Conservation (phyloP, 2,113 vertebrate genomes). For the Cryptotis parvus region DNA sequence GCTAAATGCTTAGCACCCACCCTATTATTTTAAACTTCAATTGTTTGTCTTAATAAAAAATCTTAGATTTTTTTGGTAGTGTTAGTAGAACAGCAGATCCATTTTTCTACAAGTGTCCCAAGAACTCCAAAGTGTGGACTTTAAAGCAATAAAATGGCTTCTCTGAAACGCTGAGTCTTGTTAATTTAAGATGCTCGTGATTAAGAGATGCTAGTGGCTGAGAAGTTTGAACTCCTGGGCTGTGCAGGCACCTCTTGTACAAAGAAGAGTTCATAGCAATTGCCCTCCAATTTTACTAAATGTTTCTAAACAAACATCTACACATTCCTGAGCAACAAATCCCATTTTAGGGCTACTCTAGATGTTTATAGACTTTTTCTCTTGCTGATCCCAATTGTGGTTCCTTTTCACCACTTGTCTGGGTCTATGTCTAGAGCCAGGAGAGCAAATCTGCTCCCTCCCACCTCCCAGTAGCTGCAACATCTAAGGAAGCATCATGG, state of each 20-base stretch:
- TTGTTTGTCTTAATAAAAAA: neutral
- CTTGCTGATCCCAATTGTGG: neutral
- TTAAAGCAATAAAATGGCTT: neutral
- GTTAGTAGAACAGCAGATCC: too few species aligned
- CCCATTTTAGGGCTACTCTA: neutral
- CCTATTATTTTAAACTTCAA: neutral
- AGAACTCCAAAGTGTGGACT: neutral
- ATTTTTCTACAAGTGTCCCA: neutral
- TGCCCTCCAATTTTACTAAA: neutral
- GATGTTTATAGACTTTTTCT: constrained; percentile 5
- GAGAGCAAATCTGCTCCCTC: neutral
- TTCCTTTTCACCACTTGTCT: neutral
- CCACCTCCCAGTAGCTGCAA: rapidly evolving
- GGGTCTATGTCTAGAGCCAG: neutral
- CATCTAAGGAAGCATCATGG: neutral
- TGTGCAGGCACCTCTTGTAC: neutral
- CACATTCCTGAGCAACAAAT: neutral
- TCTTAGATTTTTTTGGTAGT: neutral
- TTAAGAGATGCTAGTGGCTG: neutral
- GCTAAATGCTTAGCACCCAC: neutral
- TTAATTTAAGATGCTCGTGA: neutral
- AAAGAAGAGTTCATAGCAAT: too few species aligned
- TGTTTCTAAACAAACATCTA: neutral
- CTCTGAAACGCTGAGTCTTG: neutral
- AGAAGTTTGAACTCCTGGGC: neutral